Evolutionary conservation across 2,888 invertebrate species (phyloP).

Genomic region (Dolomedes plantarius): DNA sequence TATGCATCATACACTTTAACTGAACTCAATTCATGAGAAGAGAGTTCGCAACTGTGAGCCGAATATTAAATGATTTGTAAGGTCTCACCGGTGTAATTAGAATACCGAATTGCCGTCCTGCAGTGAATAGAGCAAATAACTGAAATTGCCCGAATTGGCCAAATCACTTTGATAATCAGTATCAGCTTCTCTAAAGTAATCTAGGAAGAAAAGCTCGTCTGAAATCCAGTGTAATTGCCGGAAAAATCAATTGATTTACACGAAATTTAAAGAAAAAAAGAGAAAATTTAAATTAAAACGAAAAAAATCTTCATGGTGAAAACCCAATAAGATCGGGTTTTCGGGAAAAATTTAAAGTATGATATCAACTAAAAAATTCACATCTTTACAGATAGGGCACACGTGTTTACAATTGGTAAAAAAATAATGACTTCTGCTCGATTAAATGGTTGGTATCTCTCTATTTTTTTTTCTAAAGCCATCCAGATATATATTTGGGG

Average conservation of each 20-base stretch:
- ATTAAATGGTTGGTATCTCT: too few species aligned
- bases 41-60: neutral
- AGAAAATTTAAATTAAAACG: too few species aligned
- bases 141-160: neutral
- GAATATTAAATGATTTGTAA: neutral
- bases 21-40: neutral
- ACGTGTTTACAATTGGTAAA: too few species aligned
- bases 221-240: too few species aligned
- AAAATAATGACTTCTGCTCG: too few species aligned
- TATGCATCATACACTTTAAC: neutral
- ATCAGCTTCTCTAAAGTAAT: neutral
- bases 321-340: too few species aligned
- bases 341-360: too few species aligned
- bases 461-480: too few species aligned
- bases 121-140: neutral
- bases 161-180: neutral
- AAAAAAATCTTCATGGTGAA: too few species aligned
- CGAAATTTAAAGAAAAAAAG: neutral
- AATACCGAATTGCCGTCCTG: neutral
- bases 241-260: neutral
- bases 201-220: neutral
- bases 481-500: too few species aligned
- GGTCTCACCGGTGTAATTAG: conserved; percentile 8
- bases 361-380: too few species aligned
- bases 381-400: too few species aligned